Conservation (phyloP, 1,140 invertebrate genomes). For the Ceratina calcarata region DNA sequence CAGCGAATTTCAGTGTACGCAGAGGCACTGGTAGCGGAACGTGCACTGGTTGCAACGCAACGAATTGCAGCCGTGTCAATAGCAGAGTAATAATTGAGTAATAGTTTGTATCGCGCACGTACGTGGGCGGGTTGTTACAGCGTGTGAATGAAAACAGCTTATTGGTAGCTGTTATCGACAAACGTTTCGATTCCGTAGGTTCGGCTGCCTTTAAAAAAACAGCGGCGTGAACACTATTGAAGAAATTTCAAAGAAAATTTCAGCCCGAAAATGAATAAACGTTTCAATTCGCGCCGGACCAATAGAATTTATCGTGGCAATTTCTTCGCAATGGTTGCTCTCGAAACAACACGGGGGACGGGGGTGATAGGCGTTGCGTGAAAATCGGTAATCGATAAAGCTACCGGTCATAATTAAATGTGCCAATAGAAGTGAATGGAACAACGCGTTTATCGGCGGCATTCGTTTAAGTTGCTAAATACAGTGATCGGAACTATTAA, state of each 20-base stretch:
- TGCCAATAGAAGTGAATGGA: slow-evolving; percentile 27
- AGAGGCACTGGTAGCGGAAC: background rate
- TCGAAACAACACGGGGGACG: background rate
- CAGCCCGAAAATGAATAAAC: background rate
- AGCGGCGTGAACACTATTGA: background rate
- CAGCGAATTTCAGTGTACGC: background rate
- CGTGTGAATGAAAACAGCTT: slow-evolving; percentile 16
- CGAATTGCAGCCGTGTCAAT: slow-evolving; percentile 20
- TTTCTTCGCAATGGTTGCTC: background rate
- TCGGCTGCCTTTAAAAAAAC: no score
- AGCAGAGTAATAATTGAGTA: slow-evolving; percentile 30
- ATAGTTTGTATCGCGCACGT: slow-evolving; percentile 13
- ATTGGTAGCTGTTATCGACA: slow-evolving; percentile 16
- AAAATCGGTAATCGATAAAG: slow-evolving; percentile 27
- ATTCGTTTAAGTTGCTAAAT: slow-evolving; percentile 1
- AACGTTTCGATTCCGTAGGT: background rate
- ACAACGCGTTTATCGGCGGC: slow-evolving; percentile 20
- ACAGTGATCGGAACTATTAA: slow-evolving; percentile 6
- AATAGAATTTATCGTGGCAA: background rate
- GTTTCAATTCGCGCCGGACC: background rate
- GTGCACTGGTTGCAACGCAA: background rate
- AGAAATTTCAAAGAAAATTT: background rate
- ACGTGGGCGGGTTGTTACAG: background rate
- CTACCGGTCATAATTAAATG: slow-evolving; percentile 27
- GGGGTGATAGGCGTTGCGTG: background rate